Evolutionary conservation across 2,797 vertebrate species (phyloP).

Genomic region (Sorex maritimensis): DNA sequence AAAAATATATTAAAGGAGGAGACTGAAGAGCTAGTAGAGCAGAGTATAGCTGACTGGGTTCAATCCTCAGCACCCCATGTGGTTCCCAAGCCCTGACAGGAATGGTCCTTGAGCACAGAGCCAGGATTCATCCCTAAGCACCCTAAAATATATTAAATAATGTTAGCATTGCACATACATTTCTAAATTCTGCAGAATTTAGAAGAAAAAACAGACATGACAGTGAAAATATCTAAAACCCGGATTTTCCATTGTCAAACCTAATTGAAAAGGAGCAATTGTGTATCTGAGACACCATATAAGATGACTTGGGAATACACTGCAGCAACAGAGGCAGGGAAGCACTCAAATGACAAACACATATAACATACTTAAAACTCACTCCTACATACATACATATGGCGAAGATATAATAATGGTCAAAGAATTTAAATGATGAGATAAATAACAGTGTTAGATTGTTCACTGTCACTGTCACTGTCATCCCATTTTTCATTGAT

Average conservation of each 20-base stretch:
- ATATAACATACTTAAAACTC: too few species aligned
- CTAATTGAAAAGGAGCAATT: not conserved
- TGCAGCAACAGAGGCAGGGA: not conserved
- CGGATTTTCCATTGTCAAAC: not conserved
- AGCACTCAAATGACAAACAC: too few species aligned
- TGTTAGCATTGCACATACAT: not conserved
- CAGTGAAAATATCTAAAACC: rapidly evolving
- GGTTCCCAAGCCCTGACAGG: too few species aligned
- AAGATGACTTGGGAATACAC: not conserved
- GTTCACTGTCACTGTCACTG: not conserved
- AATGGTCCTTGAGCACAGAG: too few species aligned
- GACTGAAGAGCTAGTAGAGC: too few species aligned
- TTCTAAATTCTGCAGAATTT: not conserved
- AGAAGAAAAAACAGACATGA: not conserved
- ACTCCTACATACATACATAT: not conserved
- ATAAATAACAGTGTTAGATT: not conserved
- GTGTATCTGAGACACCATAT: not conserved
- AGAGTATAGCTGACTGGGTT: too few species aligned
- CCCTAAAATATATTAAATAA: too few species aligned
- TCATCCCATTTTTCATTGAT: too few species aligned
- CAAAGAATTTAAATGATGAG: not conserved
- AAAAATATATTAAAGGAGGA: too few species aligned
- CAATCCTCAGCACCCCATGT: too few species aligned
- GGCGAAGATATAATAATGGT: not conserved
- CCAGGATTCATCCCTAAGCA: too few species aligned